Evolutionary conservation across 2,888 invertebrate genomes (phyloP).

Genomic region (Hemithea aestivaria): DNA sequence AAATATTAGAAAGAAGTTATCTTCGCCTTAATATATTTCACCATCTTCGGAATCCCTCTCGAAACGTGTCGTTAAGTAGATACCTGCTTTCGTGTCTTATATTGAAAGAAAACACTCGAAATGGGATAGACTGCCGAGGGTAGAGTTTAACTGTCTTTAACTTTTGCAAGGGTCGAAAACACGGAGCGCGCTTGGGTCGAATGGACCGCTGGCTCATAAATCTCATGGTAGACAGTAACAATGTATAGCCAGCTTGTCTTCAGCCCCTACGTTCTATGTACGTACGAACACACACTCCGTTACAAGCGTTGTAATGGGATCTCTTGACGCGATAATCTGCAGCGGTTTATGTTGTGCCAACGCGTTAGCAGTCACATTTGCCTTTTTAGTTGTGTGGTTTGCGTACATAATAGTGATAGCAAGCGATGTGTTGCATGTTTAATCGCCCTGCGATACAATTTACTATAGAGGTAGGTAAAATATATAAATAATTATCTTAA

Average conservation of each 20-base stretch:
- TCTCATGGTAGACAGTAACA: conserved; percentile 42
- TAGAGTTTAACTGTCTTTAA: conserved; percentile 41
- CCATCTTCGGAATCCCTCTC: not conserved
- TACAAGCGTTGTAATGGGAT: conserved; percentile 33
- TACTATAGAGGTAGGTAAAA: too few species aligned
- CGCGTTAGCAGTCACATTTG: conserved; percentile 17
- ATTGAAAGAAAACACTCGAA: conserved; percentile 36
- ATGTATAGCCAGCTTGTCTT: conserved; percentile 42
- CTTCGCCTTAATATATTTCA: too few species aligned
- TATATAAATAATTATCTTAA: too few species aligned
- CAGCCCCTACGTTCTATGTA: conserved; percentile 15
- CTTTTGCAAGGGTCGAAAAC: conserved; percentile 38
- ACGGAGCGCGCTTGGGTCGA: conserved; percentile 26
- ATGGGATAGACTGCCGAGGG: conserved; percentile 26
- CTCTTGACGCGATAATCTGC: conserved; percentile 29
- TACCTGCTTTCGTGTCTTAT: conserved; percentile 12
- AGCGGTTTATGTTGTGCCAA: conserved; percentile 7
- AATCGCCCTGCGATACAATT: too few species aligned
- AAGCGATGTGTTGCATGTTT: too few species aligned
- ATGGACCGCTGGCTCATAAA: conserved; percentile 41
- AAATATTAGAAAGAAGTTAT: too few species aligned
- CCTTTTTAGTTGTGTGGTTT: not conserved
- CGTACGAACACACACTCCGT: conserved; percentile 19
- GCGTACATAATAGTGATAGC: not conserved
- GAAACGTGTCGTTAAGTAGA: conserved; percentile 8